Percentiles rank a stretch among this genome's conserved stretches.
These are phyloP conservation scores for Volucella bombylans DNA, from an alignment of 2,888 invertebrate genomes.

Conservation along the genomic window DNA sequence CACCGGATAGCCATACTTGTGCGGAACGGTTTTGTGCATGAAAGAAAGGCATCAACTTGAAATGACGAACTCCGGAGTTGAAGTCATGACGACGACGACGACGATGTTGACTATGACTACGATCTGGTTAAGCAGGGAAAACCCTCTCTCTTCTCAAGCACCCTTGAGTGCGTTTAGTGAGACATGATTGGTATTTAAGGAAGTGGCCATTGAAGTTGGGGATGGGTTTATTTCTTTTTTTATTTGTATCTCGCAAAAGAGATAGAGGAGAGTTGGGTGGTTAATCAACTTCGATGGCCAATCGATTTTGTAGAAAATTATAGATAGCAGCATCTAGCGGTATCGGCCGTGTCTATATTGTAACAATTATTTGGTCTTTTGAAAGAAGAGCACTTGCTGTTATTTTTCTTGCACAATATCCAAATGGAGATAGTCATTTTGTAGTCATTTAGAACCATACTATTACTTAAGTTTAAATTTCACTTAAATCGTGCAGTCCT, in stretches of 20 bases:
- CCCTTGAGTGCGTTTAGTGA: conserved; percentile 43
- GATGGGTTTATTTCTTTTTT: conserved; percentile 30
- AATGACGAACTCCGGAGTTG: conserved; percentile 16
- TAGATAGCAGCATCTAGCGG: conserved; percentile 26
- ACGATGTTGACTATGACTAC: too few species aligned
- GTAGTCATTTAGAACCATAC: not conserved
- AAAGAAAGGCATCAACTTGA: conserved; percentile 43
- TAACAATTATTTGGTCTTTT: not conserved
- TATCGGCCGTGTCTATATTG: not conserved
- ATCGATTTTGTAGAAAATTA: conserved; percentile 49
- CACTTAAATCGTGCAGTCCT: not conserved
- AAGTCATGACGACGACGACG: conserved; percentile 3
- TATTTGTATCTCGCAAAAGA: too few species aligned
- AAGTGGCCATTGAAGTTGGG: conserved; percentile 56
- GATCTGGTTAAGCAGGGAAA: conserved; percentile 7
- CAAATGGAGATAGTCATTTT: not conserved
- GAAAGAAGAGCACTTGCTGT: not conserved
- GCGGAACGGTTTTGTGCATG: conserved; percentile 51
- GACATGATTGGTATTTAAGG: conserved; percentile 57
- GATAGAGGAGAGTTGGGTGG: not conserved
- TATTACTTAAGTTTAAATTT: not conserved
- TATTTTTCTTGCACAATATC: too few species aligned
- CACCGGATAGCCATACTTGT: conserved; percentile 20
- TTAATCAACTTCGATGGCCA: conserved; percentile 46
- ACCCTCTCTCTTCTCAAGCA: not conserved